Base-by-base conservation (phyloP, 2,888 invertebrate species). In the Barypeithes pellucidus region DNA sequence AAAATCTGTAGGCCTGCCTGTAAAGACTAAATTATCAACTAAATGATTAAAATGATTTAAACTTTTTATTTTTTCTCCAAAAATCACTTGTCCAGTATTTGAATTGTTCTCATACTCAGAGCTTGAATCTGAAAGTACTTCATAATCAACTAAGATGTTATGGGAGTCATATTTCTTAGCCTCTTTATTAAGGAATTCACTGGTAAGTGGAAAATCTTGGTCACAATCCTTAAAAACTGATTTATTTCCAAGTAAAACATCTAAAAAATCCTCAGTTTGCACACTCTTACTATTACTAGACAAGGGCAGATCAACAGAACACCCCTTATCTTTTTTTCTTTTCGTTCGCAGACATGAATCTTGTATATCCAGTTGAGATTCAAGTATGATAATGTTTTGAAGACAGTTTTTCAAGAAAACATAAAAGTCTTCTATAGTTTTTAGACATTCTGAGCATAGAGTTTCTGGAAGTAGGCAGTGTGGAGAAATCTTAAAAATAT, bases 291-390 rank as follows among this genome's bases (percentile, higher is more conserved):
- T 77, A 76, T 81, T 72, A 77, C 82, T 80, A 78, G 82, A 67
- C 79, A 84, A 33, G 80, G 83, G 66, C 79, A 84, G 78, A 81
- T 87, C 86, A 0, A 85, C 85, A 36, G 84, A 78, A 77, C 86
- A 87, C n/a, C 87, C 85, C 77, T 88, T 87, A 11, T 88, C 88
- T 67, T 80, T 81, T 60, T 84, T 83, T 62, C 85, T 81, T 75
- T 85, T 86, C 11, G 81, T 83, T 82, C 83, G 86, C 79, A 82
- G 79, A 77, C 83, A 85, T 3, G 85, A 85, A 73, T 85, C 84
- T 60, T 78, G 80, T 18, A 86, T 83, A 72, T 86, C 82, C 72
- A 84, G 84, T 77, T 86, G 83, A 29, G 83, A 77, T 81, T 87
- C 81, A 59, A 84, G 76, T 16, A 85, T 83, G 16, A 83, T 85